Percentiles rank a stretch among this genome's conserved stretches.
Conservation (phyloP, 1,140 invertebrate species). For the Drosophila bifasciata region DNA sequence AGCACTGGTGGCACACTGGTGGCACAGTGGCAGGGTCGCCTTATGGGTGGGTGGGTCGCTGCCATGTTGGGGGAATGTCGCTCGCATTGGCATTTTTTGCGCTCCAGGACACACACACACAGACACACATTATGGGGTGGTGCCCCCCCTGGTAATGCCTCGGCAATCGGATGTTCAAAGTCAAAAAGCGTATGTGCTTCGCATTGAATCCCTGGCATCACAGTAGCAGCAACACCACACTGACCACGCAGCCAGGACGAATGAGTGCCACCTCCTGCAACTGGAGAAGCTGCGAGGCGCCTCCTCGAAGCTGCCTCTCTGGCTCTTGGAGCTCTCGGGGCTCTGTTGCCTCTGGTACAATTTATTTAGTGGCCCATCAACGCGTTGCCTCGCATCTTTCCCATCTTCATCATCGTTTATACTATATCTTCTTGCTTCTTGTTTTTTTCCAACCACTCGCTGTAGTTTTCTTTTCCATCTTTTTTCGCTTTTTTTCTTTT, state of each 20-base stretch:
- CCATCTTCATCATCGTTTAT: conserved; percentile 22
- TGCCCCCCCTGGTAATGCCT: conserved; percentile 60
- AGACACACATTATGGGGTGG: conserved; percentile 21
- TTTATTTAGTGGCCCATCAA: conserved; percentile 76
- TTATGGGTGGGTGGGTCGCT: background rate
- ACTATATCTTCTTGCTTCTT: conserved; percentile 32
- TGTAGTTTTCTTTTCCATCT: conserved; percentile 7
- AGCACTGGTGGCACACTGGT: conserved; percentile 4
- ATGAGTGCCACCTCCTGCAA: conserved; percentile 17
- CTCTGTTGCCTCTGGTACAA: conserved; percentile 39
- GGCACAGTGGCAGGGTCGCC: background rate
- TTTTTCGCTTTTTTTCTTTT: conserved; percentile 14
- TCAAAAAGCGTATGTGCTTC: conserved; percentile 77
- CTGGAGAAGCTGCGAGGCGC: background rate
- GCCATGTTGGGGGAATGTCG: conserved; percentile 32
- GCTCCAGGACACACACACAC: conserved; percentile 76
- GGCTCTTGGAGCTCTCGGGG: too few relatives aligned
- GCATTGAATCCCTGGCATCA: conserved; percentile 62
- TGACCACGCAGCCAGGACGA: conserved; percentile 31
- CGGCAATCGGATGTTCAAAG: conserved; percentile 80
- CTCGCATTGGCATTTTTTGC: conserved; percentile 77
- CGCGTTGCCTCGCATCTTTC: conserved; percentile 27
- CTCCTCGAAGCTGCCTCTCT: background rate
- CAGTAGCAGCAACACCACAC: conserved; percentile 13
- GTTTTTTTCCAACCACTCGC: conserved; percentile 14